Evolutionary conservation across 2,888 invertebrate species (phyloP).

Genomic region (Tachina fera): DNA sequence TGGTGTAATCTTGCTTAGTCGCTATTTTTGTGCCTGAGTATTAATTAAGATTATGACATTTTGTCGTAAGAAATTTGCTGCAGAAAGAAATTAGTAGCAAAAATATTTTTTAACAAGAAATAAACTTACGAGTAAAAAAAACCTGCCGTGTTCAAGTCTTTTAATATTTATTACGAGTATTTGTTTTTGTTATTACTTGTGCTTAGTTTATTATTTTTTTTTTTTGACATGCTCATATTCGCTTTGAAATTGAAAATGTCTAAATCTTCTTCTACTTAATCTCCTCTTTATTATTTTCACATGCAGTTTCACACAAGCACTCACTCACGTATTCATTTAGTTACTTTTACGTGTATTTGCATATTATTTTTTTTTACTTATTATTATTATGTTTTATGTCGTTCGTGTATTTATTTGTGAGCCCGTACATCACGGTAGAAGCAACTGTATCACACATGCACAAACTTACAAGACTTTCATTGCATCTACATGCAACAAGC

Average conservation of each 20-base stretch:
- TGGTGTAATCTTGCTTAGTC: slow-evolving; percentile 38
- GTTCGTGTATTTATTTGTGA: slow-evolving; percentile 8
- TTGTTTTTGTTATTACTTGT: slow-evolving; percentile 31
- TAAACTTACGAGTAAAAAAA: slow-evolving; percentile 13
- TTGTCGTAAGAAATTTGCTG: slow-evolving; percentile 50
- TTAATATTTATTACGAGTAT: slow-evolving; percentile 35
- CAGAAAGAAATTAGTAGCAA: slow-evolving; percentile 38
- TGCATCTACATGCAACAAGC: no score
- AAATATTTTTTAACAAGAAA: slow-evolving; percentile 22
- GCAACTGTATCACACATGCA: not conserved
- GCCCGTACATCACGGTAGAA: not conserved
- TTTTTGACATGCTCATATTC: slow-evolving; percentile 46
- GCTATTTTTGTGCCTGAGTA: slow-evolving; percentile 9
- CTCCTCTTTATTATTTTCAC: slow-evolving; percentile 66
- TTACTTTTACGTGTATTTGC: slow-evolving; percentile 25
- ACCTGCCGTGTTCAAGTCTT: slow-evolving; percentile 52
- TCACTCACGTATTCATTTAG: not conserved
- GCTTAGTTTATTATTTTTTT: not conserved
- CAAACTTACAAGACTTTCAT: not conserved
- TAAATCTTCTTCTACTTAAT: slow-evolving; percentile 67
- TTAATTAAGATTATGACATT: slow-evolving; percentile 70
- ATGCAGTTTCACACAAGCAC: slow-evolving; percentile 22
- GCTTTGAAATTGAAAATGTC: slow-evolving; percentile 68
- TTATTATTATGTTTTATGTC: slow-evolving; percentile 24
- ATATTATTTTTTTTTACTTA: slow-evolving; percentile 34